Conservation (phyloP, 1,140 invertebrate genomes). For the Ceratitis capitata region DNA sequence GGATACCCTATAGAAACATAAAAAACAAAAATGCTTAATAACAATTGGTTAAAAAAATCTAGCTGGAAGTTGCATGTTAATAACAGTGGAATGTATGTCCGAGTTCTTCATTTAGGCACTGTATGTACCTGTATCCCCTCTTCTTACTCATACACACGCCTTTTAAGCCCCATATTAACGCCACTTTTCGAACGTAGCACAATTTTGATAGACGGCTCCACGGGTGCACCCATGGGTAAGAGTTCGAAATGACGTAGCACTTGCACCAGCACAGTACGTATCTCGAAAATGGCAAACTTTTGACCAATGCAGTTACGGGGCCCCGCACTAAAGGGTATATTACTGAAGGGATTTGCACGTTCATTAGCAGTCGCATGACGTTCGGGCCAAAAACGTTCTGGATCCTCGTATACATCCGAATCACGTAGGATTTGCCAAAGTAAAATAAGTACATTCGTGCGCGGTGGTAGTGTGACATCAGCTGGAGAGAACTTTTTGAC, state of each 20-base stretch:
- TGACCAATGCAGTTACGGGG: conserved; percentile 78
- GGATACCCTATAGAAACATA: too few species aligned
- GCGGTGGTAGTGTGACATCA: conserved; percentile 55
- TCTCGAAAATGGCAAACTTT: conserved; percentile 62
- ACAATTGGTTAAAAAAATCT: too few species aligned
- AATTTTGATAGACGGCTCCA: conserved; percentile 55
- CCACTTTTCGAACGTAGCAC: conserved; percentile 54
- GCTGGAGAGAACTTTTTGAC: background rate
- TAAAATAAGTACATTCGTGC: conserved; percentile 62
- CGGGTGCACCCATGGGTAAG: conserved; percentile 48
- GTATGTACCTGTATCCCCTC: background rate
- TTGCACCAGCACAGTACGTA: conserved; percentile 62
- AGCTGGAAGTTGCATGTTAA: too few species aligned
- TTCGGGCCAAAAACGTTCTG: conserved; percentile 71
- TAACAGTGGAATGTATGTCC: too few species aligned
- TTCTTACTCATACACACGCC: conserved; percentile 29
- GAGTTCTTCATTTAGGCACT: too few species aligned
- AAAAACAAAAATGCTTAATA: too few species aligned
- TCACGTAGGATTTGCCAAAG: conserved; percentile 61
- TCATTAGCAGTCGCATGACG: conserved; percentile 51
- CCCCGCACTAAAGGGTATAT: conserved; percentile 80
- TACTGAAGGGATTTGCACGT: conserved; percentile 40
- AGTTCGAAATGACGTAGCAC: conserved; percentile 58
- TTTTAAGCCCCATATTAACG: conserved; percentile 50
- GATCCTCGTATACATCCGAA: conserved; percentile 48